phyloP scores from a whole-genome alignment of 2,797 vertebrate species.

The Characodon lateralis region DNA sequence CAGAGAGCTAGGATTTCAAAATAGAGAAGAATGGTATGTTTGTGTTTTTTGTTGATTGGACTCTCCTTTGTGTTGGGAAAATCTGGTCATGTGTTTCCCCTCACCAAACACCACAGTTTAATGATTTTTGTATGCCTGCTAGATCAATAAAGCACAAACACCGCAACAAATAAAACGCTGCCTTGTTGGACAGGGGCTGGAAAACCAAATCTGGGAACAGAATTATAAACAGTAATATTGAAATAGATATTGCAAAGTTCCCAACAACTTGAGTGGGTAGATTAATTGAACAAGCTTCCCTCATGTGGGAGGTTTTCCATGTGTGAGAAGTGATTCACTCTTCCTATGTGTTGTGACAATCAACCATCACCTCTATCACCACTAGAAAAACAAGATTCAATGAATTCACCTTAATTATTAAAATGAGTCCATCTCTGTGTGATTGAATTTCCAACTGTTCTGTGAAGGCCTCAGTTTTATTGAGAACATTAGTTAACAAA shows the following conservation, averaged over 20 bases:
- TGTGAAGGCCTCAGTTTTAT: too few relatives aligned
- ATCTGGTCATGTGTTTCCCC: neutral
- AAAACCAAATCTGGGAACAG: neutral
- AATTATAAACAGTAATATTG: neutral
- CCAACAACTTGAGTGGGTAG: neutral
- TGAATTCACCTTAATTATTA: too few relatives aligned
- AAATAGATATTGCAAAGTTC: neutral
- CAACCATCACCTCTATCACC: neutral
- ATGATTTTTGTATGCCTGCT: neutral
- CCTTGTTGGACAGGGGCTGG: neutral
- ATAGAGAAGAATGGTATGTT: neutral
- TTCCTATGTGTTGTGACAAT: neutral
- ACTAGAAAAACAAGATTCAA: neutral
- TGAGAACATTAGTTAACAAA: too few relatives aligned
- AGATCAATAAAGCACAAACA: neutral
- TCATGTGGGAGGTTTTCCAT: slow-evolving; percentile 61
- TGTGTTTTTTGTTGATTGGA: neutral
- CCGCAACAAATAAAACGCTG: neutral
- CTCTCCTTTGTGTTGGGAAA: neutral
- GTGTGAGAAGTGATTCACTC: slow-evolving; percentile 16
- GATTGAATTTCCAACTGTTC: too few relatives aligned
- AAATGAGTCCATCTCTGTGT: too few relatives aligned
- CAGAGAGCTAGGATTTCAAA: neutral
- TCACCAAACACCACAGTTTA: neutral
- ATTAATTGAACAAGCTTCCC: slow-evolving; percentile 26